These are phyloP conservation scores for Tethya wilhelma DNA, from an alignment of 37 sponge, comb jelly and placozoan species.

Conservation along the genomic window DNA sequence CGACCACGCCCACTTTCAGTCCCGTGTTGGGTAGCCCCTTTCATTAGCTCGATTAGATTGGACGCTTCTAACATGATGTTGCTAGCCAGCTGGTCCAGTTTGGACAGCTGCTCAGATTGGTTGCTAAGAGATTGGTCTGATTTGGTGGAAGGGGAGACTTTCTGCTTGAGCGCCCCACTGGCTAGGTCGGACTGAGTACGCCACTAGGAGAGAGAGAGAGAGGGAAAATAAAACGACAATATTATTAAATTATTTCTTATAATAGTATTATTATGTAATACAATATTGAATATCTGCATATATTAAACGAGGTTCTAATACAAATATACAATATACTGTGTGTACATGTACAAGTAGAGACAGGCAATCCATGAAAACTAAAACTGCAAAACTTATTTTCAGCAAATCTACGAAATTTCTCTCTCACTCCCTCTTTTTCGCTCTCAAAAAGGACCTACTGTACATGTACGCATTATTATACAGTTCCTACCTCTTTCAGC, in stretches of 20 bases:
- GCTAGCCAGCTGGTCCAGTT: constrained; percentile 29
- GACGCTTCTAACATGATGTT: not conserved
- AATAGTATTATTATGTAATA: too few species aligned
- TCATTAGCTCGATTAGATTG: constrained; percentile 25
- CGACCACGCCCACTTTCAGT: not conserved
- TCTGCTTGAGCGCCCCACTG: constrained; percentile 11
- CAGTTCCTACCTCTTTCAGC: constrained; percentile 44
- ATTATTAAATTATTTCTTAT: too few species aligned
- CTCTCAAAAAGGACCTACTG: not conserved
- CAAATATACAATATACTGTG: too few species aligned
- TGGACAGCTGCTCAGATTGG: not conserved
- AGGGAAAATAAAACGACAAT: not conserved
- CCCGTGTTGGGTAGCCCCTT: not conserved
- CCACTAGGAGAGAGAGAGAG: constrained; percentile 35
- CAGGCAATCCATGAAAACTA: too few species aligned
- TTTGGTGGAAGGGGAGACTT: constrained; percentile 2
- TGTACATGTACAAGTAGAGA: too few species aligned
- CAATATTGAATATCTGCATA: too few species aligned
- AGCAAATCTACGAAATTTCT: not conserved
- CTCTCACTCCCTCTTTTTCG: not conserved
- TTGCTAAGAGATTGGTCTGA: constrained; percentile 22
- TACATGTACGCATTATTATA: not conserved
- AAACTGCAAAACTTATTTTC: too few species aligned
- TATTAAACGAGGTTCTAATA: too few species aligned
- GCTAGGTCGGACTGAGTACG: constrained; percentile 4